A percentile compares a stretch with the other conserved stretches of the same genome.
phyloP scores from a whole-genome alignment of 2,113 vertebrate species.

The Epinephelus lanceolatus region DNA sequence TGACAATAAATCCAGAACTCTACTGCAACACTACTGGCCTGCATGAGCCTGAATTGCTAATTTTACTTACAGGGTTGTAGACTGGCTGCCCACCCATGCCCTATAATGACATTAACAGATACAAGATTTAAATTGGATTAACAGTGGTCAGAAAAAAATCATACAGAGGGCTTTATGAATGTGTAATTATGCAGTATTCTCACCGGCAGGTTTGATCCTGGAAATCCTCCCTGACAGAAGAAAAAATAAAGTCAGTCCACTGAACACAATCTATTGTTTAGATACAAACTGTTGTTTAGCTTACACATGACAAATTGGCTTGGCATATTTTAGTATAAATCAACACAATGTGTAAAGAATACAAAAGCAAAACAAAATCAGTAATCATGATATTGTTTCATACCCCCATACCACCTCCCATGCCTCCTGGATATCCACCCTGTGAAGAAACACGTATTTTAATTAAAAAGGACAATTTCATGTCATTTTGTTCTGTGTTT shows the following conservation, averaged over 20 bases:
- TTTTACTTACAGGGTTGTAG: slow-evolving; percentile 87
- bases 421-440: slow-evolving; percentile 69
- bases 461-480: not conserved
- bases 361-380: not conserved
- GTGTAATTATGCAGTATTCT: not conserved
- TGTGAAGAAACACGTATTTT: slow-evolving; percentile 13
- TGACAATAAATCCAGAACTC: not conserved
- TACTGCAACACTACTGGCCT: not conserved
- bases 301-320: not conserved
- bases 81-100: slow-evolving; percentile 82
- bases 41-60: not conserved
- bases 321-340: not conserved
- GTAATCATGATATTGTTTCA: rapidly evolving
- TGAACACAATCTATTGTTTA: too few relatives aligned
- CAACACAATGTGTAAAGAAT: not conserved
- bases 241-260: not conserved
- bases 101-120: slow-evolving; percentile 67
- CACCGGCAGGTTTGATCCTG: slow-evolving; percentile 80
- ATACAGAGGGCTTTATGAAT: not conserved
- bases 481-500: not conserved
- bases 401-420: slow-evolving; percentile 70
- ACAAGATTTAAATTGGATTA: not conserved
- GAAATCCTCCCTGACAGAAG: slow-evolving; percentile 63
- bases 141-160: not conserved
- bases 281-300: not conserved